These are phyloP conservation scores for Lasioglossum zephyrum DNA, from an alignment of 2,888 invertebrate genomes.

Conservation along the genomic window DNA sequence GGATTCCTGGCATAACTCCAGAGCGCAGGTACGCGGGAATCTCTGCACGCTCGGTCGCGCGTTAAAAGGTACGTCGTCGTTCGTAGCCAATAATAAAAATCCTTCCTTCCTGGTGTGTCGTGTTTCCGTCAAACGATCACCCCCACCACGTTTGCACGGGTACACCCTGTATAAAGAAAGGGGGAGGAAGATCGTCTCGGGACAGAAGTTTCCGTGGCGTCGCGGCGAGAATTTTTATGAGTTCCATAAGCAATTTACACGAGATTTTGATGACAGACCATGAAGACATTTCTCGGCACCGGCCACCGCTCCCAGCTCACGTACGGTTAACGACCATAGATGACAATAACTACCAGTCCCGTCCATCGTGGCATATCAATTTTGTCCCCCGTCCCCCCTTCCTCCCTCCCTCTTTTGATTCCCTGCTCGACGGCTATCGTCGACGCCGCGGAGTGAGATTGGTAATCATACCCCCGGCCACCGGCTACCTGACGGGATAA, in stretches of 20 bases:
- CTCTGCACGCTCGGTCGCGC: constrained; percentile 16
- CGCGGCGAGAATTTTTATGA: constrained; percentile 62
- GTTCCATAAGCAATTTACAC: constrained; percentile 65
- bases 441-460: constrained; percentile 39
- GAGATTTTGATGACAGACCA: constrained; percentile 67
- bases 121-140: constrained; percentile 40
- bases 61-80: constrained; percentile 15
- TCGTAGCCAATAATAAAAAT: constrained; percentile 36
- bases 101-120: neutral
- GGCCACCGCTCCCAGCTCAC: constrained; percentile 63
- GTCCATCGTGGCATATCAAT: constrained; percentile 69
- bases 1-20: constrained; percentile 2
- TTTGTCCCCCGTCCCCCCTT: constrained; percentile 40
- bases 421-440: constrained; percentile 7
- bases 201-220: neutral
- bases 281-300: constrained; percentile 68
- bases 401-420: neutral
- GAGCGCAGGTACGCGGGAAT: constrained; percentile 8
- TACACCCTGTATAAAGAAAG: constrained; percentile 1
- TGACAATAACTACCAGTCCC: constrained; percentile 71
- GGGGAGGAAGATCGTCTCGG: neutral
- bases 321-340: constrained; percentile 71
- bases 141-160: neutral
- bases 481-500: constrained; percentile 54
- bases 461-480: constrained; percentile 59